Conservation (phyloP, 1,140 invertebrate species). For the Parapsyche elsis region DNA sequence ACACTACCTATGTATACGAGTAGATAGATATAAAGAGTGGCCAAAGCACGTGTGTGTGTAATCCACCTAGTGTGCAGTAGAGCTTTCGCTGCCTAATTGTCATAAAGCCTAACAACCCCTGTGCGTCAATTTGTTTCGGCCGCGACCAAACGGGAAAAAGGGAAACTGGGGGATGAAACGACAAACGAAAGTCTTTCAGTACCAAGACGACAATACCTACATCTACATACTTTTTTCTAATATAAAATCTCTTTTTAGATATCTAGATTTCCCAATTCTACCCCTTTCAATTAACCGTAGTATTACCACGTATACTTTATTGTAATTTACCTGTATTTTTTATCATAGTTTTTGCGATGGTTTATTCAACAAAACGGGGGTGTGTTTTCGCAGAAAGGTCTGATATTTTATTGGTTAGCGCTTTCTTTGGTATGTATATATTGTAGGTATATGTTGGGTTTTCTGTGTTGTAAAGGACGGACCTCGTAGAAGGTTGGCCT, state of each 20-base stretch:
- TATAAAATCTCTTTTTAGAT: no score
- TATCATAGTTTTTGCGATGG: no score
- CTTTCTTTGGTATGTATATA: slow-evolving; percentile 40
- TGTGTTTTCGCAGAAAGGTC: slow-evolving; percentile 47
- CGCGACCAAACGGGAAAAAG: slow-evolving; percentile 47
- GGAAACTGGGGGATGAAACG: slow-evolving; percentile 26
- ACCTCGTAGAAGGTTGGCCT: slow-evolving; percentile 53
- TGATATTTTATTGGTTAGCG: slow-evolving; percentile 55
- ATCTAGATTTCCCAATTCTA: no score
- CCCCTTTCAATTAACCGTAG: no score
- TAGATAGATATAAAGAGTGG: not conserved
- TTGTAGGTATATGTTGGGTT: slow-evolving; percentile 3
- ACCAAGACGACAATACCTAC: not conserved
- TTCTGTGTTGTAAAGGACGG: slow-evolving; percentile 23
- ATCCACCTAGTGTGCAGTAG: slow-evolving; percentile 3
- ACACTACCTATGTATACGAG: slow-evolving; percentile 12
- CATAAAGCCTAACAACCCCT: slow-evolving; percentile 55
- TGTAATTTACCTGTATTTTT: not conserved
- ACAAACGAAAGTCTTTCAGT: not conserved
- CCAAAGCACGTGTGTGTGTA: not conserved
- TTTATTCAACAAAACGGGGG: slow-evolving; percentile 44
- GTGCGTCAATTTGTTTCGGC: slow-evolving; percentile 51
- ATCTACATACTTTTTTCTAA: not conserved
- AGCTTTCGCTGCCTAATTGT: slow-evolving; percentile 52
- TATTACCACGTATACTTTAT: not conserved